Conservation (phyloP, 1,140 invertebrate genomes). For the Bacillus rossius region DNA sequence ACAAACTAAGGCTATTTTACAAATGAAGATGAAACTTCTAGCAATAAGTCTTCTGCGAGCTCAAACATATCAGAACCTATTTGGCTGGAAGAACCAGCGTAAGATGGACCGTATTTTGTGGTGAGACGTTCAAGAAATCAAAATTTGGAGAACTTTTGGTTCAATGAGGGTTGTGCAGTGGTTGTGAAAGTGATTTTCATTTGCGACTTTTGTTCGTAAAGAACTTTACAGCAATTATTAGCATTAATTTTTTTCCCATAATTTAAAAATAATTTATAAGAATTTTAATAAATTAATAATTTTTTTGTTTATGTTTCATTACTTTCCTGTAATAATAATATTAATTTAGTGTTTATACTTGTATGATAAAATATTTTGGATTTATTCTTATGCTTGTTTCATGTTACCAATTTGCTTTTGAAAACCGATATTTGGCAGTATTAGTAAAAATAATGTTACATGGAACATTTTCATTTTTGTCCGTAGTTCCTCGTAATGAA, state of each 20-base stretch:
- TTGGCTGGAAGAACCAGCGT: neutral
- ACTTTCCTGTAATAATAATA: neutral
- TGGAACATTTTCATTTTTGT: neutral
- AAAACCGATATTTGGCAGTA: neutral
- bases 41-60: neutral
- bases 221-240: neutral
- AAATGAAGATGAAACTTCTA: slow-evolving; percentile 3
- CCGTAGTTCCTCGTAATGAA: neutral
- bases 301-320: neutral
- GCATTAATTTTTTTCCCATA: neutral
- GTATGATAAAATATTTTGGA: neutral
- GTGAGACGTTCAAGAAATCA: slow-evolving; percentile 1
- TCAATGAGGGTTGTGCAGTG: neutral
- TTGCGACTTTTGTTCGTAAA: slow-evolving; percentile 5
- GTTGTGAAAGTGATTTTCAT: neutral
- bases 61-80: slow-evolving; percentile 3
- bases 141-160: slow-evolving; percentile 1
- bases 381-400: slow-evolving; percentile 1
- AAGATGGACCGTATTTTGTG: slow-evolving; percentile 1
- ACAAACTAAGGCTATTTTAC: neutral
- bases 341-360: neutral
- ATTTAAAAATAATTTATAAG: neutral
- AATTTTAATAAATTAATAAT: neutral
- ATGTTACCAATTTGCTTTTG: neutral
- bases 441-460: neutral